Percentiles rank a stretch among this genome's conserved stretches.
These are phyloP conservation scores for Brenthis hecate DNA, from an alignment of 2,888 invertebrate genomes.

Conservation along the genomic window DNA sequence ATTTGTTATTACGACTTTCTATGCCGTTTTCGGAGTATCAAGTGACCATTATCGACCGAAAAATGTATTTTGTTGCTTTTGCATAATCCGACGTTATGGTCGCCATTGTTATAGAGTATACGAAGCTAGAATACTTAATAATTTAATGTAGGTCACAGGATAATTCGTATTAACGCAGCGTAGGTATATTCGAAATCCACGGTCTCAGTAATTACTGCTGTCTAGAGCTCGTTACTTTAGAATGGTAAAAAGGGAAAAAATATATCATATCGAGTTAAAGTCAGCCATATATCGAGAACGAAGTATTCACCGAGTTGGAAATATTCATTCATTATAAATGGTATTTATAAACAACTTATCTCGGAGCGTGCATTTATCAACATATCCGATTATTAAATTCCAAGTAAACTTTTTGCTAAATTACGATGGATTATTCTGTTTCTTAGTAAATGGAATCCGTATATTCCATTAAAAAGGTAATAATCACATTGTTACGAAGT, in stretches of 20 bases:
- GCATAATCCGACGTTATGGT: slow-evolving; percentile 39
- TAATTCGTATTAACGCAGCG: slow-evolving; percentile 17
- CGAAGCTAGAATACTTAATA: slow-evolving; percentile 37
- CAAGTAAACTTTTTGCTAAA: slow-evolving; percentile 25
- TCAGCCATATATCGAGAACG: slow-evolving; percentile 14
- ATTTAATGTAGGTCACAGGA: slow-evolving; percentile 31
- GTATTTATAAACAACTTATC: slow-evolving; percentile 25
- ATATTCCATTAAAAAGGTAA: slow-evolving; percentile 39
- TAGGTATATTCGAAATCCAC: slow-evolving; percentile 4
- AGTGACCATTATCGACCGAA: slow-evolving; percentile 52
- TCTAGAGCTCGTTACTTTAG: slow-evolving; percentile 14
- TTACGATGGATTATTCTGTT: slow-evolving; percentile 27
- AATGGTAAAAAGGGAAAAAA: slow-evolving; percentile 16
- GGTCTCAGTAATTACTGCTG: slow-evolving; percentile 14
- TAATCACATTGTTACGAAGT: slow-evolving; percentile 55
- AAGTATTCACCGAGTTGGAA: slow-evolving; percentile 26
- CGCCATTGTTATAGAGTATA: slow-evolving; percentile 35
- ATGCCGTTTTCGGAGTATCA: slow-evolving; percentile 62
- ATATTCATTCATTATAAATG: slow-evolving; percentile 27
- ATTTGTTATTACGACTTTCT: slow-evolving; percentile 73
- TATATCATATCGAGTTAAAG: slow-evolving; percentile 15
- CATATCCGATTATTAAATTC: slow-evolving; percentile 30
- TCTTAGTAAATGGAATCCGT: slow-evolving; percentile 29
- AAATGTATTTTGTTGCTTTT: slow-evolving; percentile 50
- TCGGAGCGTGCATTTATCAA: slow-evolving; percentile 24